A percentile compares a stretch with the other conserved stretches of the same genome.
These are phyloP conservation scores for Lindbergichthys nudifrons DNA, from an alignment of 2,797 vertebrate genomes.

Conservation along the genomic window DNA sequence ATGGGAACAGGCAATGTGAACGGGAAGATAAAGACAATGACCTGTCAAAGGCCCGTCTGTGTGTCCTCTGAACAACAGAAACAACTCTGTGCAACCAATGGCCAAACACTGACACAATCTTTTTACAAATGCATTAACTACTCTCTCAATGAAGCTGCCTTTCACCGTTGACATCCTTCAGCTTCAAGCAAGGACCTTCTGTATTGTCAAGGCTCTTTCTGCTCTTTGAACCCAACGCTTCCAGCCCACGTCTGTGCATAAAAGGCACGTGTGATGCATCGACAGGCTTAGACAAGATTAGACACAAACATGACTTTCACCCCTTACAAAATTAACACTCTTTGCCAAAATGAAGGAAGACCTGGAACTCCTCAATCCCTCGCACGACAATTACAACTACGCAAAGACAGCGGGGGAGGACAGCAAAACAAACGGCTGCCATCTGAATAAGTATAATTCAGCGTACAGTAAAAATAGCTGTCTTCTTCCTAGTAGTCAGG, in stretches of 20 bases:
- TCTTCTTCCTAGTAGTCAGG: conserved; percentile 29
- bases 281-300: conserved; percentile 14
- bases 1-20: conserved; percentile 39
- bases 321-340: conserved; percentile 59
- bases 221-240: conserved; percentile 8
- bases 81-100: conserved; percentile 8
- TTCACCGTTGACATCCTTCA: conserved; percentile 16
- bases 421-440: conserved; percentile 70
- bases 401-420: conserved; percentile 70
- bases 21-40: conserved; percentile 36
- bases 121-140: conserved; percentile 7
- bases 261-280: conserved; percentile 38
- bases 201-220: conserved; percentile 3
- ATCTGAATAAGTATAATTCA: conserved; percentile 59
- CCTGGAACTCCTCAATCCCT: conserved; percentile 64
- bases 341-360: conserved; percentile 71
- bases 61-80: conserved; percentile 16
- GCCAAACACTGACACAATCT: conserved; percentile 1
- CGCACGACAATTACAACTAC: conserved; percentile 74
- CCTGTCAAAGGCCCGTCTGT: conserved; percentile 36
- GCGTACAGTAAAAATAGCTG: conserved; percentile 54
- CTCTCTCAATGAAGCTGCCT: conserved; percentile 6
- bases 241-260: conserved; percentile 19
- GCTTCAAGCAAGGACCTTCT: background rate
- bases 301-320: conserved; percentile 22